Base-by-base conservation (phyloP, 2,888 invertebrate species). In the Drosophila barbarae region DNA sequence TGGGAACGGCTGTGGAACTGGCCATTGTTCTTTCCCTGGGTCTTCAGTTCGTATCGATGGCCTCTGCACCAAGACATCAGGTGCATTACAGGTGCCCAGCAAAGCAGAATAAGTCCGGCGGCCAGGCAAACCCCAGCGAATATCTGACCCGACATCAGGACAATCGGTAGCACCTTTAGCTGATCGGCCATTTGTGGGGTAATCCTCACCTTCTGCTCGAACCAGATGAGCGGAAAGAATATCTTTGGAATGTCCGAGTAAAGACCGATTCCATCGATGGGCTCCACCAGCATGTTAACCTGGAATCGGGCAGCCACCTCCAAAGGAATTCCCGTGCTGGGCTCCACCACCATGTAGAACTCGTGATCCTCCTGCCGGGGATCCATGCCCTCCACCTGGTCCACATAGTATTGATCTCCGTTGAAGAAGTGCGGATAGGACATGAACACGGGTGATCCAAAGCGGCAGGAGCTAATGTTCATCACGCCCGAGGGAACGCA, bases 391-490 rank as follows among this genome's bases (percentile, higher is more conserved):
- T 91, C 90, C 1, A 96, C 92, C 46, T 90, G 90, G 13, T 93
- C 90, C 12, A 90, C 73, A 68, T 95, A 93, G 67, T 89, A 90
- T 0, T 93, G 92, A 89, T 96, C 96, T 0, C 92, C 96, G 76
- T 93, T 91, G 84, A 93, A 91, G 89, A 95, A 97, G 90, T 97
- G 96, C 0, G 97, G 97, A 74, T 95, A 92, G 1, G 96, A 95
- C 73, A 95, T 92, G 86, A 95, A 95, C 0, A 94, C 93, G 0
- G 97, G 97, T 0, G 96, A 94, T 7, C 94, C 95, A 83, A 91
- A 94, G 54, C 95, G 92, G 76, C 95, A 96, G 0, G 93, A 90
- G 0, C 95, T 94, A n/a, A 95, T 92, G 88, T 95, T 95, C 88
- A 95, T 91, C 30, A 93, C 91, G 0, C 96, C 96, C 2, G 92